phyloP scores from a whole-genome alignment of 2,888 invertebrate genomes.

The Drosophila emarginata region DNA sequence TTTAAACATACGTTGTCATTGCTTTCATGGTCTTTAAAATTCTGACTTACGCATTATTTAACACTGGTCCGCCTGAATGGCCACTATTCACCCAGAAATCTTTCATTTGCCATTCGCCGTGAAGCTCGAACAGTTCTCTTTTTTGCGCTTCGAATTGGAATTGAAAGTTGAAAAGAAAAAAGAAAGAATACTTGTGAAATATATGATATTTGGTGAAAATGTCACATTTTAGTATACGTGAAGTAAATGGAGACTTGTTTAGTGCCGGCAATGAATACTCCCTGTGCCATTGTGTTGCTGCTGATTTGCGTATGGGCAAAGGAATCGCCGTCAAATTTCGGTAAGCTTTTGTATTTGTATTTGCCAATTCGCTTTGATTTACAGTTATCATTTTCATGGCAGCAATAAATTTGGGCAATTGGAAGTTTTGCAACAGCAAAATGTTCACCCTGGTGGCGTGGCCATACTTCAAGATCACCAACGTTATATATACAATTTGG shows the following conservation, averaged over 20 bases:
- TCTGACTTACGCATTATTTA: not conserved
- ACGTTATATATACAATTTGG: slow-evolving; percentile 84
- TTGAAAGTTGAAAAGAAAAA: slow-evolving; percentile 18
- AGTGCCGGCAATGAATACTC: slow-evolving; percentile 81
- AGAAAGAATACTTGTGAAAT: not conserved
- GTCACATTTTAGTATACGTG: slow-evolving; percentile 66
- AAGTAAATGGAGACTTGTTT: slow-evolving; percentile 84
- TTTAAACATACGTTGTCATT: not conserved
- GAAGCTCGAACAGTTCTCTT: not conserved
- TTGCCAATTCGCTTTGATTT: not conserved
- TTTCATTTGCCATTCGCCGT: slow-evolving; percentile 16
- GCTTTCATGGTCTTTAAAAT: not conserved
- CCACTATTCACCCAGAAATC: not conserved
- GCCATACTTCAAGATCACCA: slow-evolving; percentile 81
- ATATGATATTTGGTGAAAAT: slow-evolving; percentile 23
- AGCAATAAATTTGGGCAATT: slow-evolving; percentile 79
- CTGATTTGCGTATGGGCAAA: slow-evolving; percentile 84
- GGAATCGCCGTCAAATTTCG: slow-evolving; percentile 84
- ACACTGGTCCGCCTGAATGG: not conserved
- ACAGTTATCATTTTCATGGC: not conserved
- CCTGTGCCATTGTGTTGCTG: slow-evolving; percentile 85
- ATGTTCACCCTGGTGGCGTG: slow-evolving; percentile 82
- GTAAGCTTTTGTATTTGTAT: slow-evolving; percentile 41
- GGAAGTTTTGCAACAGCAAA: slow-evolving; percentile 68
- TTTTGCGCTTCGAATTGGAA: slow-evolving; percentile 21